phyloP scores from a whole-genome alignment of 2,797 vertebrate species.

The Telmatherina bonti region DNA sequence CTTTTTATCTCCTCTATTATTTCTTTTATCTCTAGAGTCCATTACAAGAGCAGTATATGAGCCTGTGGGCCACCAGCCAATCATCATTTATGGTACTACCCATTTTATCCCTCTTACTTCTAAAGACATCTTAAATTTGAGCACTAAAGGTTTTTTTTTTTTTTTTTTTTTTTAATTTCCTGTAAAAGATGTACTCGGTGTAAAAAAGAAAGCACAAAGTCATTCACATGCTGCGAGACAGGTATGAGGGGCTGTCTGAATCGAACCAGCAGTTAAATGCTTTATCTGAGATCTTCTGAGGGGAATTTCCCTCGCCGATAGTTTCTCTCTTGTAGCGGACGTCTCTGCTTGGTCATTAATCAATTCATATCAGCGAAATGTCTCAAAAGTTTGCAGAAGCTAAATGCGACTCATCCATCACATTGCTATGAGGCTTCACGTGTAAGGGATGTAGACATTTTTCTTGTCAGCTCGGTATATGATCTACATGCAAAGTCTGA shows the following conservation, averaged over 20 bases:
- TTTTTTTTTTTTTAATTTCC: constrained; percentile 31
- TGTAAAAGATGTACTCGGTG: constrained; percentile 3
- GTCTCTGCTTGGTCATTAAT: constrained; percentile 78
- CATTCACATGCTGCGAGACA: constrained; percentile 20
- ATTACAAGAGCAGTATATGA: constrained; percentile 30
- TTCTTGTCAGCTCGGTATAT: constrained; percentile 76
- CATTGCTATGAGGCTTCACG: constrained; percentile 70
- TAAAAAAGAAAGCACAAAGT: constrained; percentile 37
- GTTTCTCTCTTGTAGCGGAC: constrained; percentile 61
- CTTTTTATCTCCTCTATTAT: constrained; percentile 43
- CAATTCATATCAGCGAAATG: constrained; percentile 81
- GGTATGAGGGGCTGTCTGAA: constrained; percentile 49
- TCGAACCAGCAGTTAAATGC: constrained; percentile 50
- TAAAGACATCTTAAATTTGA: constrained; percentile 26
- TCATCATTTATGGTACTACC: constrained; percentile 31
- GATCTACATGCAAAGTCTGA: constrained; percentile 82
- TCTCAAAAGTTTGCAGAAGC: constrained; percentile 81
- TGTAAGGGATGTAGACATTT: constrained; percentile 77
- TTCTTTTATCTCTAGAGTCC: constrained; percentile 36
- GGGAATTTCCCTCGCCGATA: constrained; percentile 59
- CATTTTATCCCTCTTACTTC: not conserved
- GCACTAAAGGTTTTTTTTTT: too few relatives aligned
- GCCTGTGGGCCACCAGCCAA: constrained; percentile 30
- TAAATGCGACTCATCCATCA: constrained; percentile 86
- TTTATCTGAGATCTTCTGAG: constrained; percentile 64